Evolutionary conservation across 2,797 vertebrate genomes (phyloP), one percentile per base, ranked within the genome.

Genomic region (Hapalemur alaotrensis): DNA sequence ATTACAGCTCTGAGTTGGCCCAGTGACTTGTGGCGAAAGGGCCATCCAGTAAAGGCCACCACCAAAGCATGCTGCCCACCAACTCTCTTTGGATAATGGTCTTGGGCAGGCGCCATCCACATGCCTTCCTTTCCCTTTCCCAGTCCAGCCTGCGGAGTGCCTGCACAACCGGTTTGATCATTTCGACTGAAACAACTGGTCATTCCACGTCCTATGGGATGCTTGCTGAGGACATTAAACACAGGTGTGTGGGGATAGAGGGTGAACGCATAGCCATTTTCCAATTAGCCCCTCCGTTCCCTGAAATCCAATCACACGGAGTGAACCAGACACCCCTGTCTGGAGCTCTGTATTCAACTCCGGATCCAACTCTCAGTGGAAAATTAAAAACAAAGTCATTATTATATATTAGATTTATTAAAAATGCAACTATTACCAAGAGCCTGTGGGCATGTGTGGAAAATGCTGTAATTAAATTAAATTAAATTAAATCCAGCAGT

Each of bases 381-480:
- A 98, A 98, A 97, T 98, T 97, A 98, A 97, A 98, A 98, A 97
- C 97, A 98, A 98, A 98, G 97, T 98, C 96, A 98, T 98, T 98
- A 98, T 98, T 98, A 98, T 98, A 98, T 97, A 98, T 98, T 98
- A 97, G 93, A 98, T 97, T 97, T 98, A 98, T 98, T 98, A 97
- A 98, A 98, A 98, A 98, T 97, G 96, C 98, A 97, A 96, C 97
- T 82, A 97, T 98, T 98, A 98, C 97, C 80, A 95, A 97, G 63
- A 95, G 98, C 98, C 97, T 9, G 94, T 98, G 97, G 97, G 97
- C 98, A 98, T 97, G 97, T 98, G 97, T 97, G 98, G 97, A 98
- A 97, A 98, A 97, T 96, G 89, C 96, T 11, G 81, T 97, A 98
- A 98, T 98, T 98, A 96, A 98, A 98, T 98, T 97, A 98, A 96